phyloP scores from a whole-genome alignment of 2,888 invertebrate species.

The Mythimna ferrago region DNA sequence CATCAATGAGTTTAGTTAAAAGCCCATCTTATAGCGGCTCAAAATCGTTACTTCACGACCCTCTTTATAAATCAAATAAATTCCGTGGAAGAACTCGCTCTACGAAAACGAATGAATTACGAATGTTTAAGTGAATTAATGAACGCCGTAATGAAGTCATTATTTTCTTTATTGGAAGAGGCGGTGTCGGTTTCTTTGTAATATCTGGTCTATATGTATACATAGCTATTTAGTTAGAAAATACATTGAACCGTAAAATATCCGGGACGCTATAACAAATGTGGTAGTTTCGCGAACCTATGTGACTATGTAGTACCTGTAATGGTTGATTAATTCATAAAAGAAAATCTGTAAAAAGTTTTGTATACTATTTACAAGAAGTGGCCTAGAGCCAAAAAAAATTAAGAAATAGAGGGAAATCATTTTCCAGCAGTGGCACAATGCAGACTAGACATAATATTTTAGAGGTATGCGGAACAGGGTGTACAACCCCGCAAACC shows the following conservation, averaged over 20 bases:
- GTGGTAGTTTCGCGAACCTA: no score
- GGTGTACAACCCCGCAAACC: no score
- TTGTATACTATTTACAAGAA: no score
- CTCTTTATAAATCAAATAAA: constrained; percentile 56
- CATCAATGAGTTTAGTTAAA: constrained; percentile 18
- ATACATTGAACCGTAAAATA: neutral
- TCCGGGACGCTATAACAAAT: neutral
- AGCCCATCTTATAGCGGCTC: constrained; percentile 11
- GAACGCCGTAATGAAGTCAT: constrained; percentile 48
- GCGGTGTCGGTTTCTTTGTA: constrained; percentile 25
- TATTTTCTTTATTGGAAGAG: constrained; percentile 38
- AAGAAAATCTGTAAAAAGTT: no score
- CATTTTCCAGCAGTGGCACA: no score
- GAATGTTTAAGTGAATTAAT: constrained; percentile 59
- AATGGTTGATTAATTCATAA: no score
- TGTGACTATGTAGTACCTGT: no score
- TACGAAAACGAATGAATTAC: constrained; percentile 46
- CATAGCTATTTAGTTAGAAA: no score
- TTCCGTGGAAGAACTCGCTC: constrained; percentile 35
- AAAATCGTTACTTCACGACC: constrained; percentile 28
- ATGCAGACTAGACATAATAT: no score
- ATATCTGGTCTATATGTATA: neutral
- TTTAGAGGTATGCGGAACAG: no score
- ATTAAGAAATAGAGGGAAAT: no score
- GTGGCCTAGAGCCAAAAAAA: no score